Percentiles rank a stretch among this genome's conserved stretches.
Evolutionary conservation across 2,888 invertebrate genomes (phyloP).

Genomic region (Cantharis rufa): DNA sequence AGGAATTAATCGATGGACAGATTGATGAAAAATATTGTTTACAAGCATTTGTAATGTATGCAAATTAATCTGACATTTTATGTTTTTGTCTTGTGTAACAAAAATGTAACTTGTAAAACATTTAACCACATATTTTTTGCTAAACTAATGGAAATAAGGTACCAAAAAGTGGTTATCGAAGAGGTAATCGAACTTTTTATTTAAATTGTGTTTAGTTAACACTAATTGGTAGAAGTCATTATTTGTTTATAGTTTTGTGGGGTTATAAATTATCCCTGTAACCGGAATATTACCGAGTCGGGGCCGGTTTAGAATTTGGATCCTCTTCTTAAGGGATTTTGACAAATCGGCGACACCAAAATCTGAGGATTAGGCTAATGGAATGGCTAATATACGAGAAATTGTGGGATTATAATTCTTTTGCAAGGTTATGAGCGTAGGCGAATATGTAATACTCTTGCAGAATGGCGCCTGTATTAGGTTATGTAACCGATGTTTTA

Average conservation of each 20-base stretch:
- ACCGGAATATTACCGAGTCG: slow-evolving; percentile 39
- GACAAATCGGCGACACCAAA: slow-evolving; percentile 18
- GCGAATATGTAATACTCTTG: slow-evolving; percentile 27
- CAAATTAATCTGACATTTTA: slow-evolving; percentile 13
- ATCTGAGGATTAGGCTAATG: slow-evolving; percentile 26
- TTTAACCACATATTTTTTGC: not conserved
- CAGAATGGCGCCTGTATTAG: slow-evolving; percentile 36
- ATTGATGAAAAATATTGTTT: slow-evolving; percentile 10
- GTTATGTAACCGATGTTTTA: slow-evolving; percentile 33
- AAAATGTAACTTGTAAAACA: slow-evolving; percentile 15
- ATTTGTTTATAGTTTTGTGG: not conserved
- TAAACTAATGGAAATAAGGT: not conserved
- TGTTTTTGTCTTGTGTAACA: slow-evolving; percentile 9
- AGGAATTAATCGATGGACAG: not conserved
- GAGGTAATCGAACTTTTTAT: slow-evolving; percentile 13
- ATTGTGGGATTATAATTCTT: slow-evolving; percentile 32
- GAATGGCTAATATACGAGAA: slow-evolving; percentile 32
- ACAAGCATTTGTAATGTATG: slow-evolving; percentile 12
- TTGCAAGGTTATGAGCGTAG: slow-evolving; percentile 34
- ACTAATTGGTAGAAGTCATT: slow-evolving; percentile 22
- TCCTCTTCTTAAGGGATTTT: not conserved
- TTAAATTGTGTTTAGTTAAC: slow-evolving; percentile 19
- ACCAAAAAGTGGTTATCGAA: slow-evolving; percentile 3
- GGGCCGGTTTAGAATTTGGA: not conserved
- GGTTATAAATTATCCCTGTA: slow-evolving; percentile 39